Percentiles rank a stretch among this genome's conserved stretches.
Evolutionary conservation across 1,140 invertebrate genomes (phyloP).

Genomic region (Ctenoplectra terminalis): DNA sequence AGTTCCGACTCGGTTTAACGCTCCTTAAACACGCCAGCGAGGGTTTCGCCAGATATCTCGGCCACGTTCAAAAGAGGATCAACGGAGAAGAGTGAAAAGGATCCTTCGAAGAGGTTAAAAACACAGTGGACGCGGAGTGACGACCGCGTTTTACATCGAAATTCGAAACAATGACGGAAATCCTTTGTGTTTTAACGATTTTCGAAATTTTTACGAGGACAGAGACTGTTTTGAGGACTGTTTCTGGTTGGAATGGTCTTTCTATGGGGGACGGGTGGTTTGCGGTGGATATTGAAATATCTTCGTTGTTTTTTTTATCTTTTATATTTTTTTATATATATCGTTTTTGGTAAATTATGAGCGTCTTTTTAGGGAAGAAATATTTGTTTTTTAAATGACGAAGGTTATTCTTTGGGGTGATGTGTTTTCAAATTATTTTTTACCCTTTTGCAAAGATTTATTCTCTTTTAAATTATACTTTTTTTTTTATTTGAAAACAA

Average conservation of each 20-base stretch:
- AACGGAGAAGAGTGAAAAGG: slow-evolving; percentile 76
- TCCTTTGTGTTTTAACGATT: neutral
- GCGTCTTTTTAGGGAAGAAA: neutral
- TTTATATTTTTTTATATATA: neutral
- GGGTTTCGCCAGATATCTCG: slow-evolving; percentile 82
- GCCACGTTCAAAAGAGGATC: slow-evolving; percentile 82
- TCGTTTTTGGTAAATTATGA: neutral
- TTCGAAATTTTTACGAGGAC: neutral
- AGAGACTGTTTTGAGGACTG: no score
- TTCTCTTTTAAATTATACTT: neutral
- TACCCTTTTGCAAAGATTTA: no score
- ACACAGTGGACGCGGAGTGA: slow-evolving; percentile 14
- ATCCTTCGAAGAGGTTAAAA: neutral
- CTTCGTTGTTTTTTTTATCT: neutral
- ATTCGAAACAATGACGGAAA: slow-evolving; percentile 1
- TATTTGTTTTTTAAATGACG: no score
- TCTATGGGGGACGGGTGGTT: neutral
- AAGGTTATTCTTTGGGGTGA: no score
- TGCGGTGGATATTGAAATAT: neutral
- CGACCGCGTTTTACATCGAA: no score
- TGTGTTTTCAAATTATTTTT: no score
- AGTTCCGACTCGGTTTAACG: slow-evolving; percentile 82
- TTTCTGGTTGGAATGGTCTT: neutral
- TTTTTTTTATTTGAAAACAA: neutral
- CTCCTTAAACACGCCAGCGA: slow-evolving; percentile 82